Evolutionary conservation across 2,888 invertebrate species (phyloP).

Genomic region (Orchesella flavescens): DNA sequence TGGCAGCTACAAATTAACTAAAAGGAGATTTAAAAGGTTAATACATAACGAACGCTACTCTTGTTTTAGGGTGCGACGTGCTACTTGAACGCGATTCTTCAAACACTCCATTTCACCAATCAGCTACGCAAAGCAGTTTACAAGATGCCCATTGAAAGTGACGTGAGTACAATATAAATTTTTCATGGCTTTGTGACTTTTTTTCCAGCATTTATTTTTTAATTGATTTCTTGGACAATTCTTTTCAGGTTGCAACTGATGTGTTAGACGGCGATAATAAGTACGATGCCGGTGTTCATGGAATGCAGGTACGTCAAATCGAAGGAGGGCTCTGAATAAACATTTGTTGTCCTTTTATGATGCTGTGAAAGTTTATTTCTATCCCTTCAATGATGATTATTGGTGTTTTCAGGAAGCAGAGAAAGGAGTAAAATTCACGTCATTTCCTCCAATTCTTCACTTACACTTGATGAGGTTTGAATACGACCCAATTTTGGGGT

Average conservation of each 20-base stretch:
- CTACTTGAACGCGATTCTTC: conserved; percentile 99
- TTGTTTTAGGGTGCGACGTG: conserved; percentile 89
- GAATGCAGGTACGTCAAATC: conserved; percentile 79
- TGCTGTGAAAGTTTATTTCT: not conserved
- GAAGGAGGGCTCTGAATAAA: no score
- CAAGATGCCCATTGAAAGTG: conserved; percentile 99
- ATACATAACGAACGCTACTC: no score
- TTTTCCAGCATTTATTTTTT: no score
- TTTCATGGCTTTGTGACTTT: no score
- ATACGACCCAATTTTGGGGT: conserved; percentile 85
- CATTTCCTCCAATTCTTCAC: conserved; percentile 97
- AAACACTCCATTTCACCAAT: conserved; percentile 98
- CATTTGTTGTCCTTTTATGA: no score
- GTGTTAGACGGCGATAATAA: conserved; percentile 98
- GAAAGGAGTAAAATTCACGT: conserved; percentile 96
- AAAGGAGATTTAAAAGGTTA: no score
- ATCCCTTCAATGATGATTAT: no score
- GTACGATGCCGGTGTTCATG: conserved; percentile 98
- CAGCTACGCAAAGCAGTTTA: conserved; percentile 89
- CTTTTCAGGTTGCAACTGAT: conserved; percentile 93
- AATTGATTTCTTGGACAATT: no score
- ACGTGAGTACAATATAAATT: no score
- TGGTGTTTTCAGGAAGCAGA: conserved; percentile 84
- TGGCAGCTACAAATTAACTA: no score
- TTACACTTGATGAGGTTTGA: conserved; percentile 99